Evolutionary conservation across 2,797 vertebrate species (phyloP), one percentile per base, ranked within the genome.

Genomic region (Remorina albescens): DNA sequence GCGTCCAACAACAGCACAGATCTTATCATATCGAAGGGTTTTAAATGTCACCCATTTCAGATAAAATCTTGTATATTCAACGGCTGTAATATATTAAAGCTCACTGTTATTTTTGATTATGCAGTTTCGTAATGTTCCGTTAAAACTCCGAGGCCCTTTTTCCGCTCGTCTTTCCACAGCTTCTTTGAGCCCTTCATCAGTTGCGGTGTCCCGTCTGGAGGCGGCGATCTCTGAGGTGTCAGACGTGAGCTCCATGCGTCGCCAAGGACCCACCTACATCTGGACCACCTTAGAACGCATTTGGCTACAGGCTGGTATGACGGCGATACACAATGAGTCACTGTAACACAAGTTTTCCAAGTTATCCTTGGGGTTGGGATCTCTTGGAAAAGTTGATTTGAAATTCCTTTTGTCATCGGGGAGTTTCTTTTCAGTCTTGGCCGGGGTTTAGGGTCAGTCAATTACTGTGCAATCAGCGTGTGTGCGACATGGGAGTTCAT

Each of bases 241-340:
- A 0, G 70, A 96, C 84, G 89, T 95, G 61, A 97, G 95, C 87
- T 96, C 94, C 0, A 66, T 88, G 13, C 94, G 95, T 63, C 97
- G 96, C 65, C 97, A 98, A 36, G 97, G 97, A 19, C 97, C 97
- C 56, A 76, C 94, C 88, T 96, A 96, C 80, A 94, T 98, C 69
- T 98, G 98, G 98, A 95, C 94, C 80, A 95, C 94, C 0, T 94
- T 99, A 74, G 96, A 98, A 77, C 96, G 95, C 88, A 98, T 99
- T 67, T 99, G 98, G 98, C 94, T 99, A 21, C 97, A 98, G 89
- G 96, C 98, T 81, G 98, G 98, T 99, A 93, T 86, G 82, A 71
- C 18, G 65, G 12, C 9, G 28, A 15, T 61, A 56, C 41, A 53
- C 11, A 37, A 3, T 30, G 30, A 30, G 3, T 12, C 15, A 25